Percentiles rank a stretch among this genome's conserved stretches.
These are phyloP conservation scores for Knipowitschia caucasica DNA, from an alignment of 2,797 vertebrate genomes.

Conservation along the genomic window DNA sequence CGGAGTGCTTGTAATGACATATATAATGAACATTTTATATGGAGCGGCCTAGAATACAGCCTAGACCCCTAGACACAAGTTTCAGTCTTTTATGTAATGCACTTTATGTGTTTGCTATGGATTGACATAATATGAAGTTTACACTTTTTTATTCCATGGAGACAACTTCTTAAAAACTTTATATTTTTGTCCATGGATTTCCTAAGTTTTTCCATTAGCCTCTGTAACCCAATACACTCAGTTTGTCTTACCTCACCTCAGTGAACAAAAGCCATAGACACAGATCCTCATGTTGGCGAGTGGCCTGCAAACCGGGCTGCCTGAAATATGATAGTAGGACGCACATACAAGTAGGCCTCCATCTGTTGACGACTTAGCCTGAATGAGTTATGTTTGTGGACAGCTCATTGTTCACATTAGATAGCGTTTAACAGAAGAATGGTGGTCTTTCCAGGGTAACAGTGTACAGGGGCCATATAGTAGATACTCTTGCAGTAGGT, in stretches of 20 bases:
- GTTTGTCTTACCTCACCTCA: slow-evolving; percentile 70
- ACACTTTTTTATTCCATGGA: neutral
- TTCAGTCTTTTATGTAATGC: too few species aligned
- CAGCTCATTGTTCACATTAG: slow-evolving; percentile 37
- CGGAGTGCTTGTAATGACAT: slow-evolving; percentile 3
- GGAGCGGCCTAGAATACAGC: slow-evolving; percentile 16
- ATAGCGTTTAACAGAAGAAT: slow-evolving; percentile 32
- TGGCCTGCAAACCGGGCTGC: slow-evolving; percentile 56
- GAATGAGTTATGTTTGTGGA: slow-evolving; percentile 41
- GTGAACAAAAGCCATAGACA: slow-evolving; percentile 71
- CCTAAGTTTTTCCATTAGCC: slow-evolving; percentile 55
- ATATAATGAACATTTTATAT: slow-evolving; percentile 32
- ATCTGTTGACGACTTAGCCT: slow-evolving; percentile 55
- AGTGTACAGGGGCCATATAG: slow-evolving; percentile 29
- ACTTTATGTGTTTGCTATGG: neutral
- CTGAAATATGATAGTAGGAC: slow-evolving; percentile 69
- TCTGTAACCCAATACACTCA: slow-evolving; percentile 69
- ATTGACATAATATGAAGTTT: neutral
- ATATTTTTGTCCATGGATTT: slow-evolving; percentile 32
- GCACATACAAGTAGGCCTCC: slow-evolving; percentile 54
- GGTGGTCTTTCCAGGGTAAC: slow-evolving; percentile 27
- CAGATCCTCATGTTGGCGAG: slow-evolving; percentile 56
- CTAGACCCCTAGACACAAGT: slow-evolving; percentile 1
- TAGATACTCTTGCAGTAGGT: slow-evolving; percentile 57
- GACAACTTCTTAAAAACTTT: neutral